phyloP scores from a whole-genome alignment of 2,888 invertebrate genomes.

The Blastobasis adustella region DNA sequence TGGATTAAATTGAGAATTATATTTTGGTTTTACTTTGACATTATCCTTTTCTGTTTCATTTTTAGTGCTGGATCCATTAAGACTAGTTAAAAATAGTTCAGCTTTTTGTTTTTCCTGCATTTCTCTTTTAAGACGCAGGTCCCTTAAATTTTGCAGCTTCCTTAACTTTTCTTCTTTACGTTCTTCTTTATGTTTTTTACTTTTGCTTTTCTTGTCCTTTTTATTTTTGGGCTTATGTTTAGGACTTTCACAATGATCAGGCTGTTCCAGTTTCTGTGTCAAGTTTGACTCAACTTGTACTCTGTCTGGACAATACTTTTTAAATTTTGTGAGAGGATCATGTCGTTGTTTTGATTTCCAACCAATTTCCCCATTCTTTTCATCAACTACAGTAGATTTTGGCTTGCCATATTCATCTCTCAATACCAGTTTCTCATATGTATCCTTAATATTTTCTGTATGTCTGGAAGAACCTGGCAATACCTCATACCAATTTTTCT shows the following conservation, averaged over 20 bases:
- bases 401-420: slow-evolving; percentile 63
- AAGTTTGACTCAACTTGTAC: slow-evolving; percentile 7
- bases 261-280: slow-evolving; percentile 18
- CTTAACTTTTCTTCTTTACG: slow-evolving; percentile 35
- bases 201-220: slow-evolving; percentile 12
- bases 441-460: slow-evolving; percentile 50
- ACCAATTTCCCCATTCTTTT: slow-evolving; percentile 76
- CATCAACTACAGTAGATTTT: slow-evolving; percentile 38
- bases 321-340: slow-evolving; percentile 85
- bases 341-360: slow-evolving; percentile 78
- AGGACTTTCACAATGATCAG: neutral
- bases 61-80: slow-evolving; percentile 48
- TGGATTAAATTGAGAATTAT: slow-evolving; percentile 98
- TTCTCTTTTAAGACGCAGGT: slow-evolving; percentile 88
- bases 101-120: slow-evolving; percentile 82
- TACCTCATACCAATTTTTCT: slow-evolving; percentile 92
- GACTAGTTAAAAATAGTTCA: slow-evolving; percentile 81
- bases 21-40: slow-evolving; percentile 80
- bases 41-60: slow-evolving; percentile 20
- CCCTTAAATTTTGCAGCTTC: slow-evolving; percentile 80
- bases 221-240: slow-evolving; percentile 12
- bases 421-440: slow-evolving; percentile 60
- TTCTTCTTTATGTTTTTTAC: slow-evolving; percentile 18
- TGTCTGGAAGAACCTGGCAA: slow-evolving; percentile 72
- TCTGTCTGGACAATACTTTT: slow-evolving; percentile 52